Base-by-base conservation (phyloP, 2,113 vertebrate species). In the Zingel zingel region DNA sequence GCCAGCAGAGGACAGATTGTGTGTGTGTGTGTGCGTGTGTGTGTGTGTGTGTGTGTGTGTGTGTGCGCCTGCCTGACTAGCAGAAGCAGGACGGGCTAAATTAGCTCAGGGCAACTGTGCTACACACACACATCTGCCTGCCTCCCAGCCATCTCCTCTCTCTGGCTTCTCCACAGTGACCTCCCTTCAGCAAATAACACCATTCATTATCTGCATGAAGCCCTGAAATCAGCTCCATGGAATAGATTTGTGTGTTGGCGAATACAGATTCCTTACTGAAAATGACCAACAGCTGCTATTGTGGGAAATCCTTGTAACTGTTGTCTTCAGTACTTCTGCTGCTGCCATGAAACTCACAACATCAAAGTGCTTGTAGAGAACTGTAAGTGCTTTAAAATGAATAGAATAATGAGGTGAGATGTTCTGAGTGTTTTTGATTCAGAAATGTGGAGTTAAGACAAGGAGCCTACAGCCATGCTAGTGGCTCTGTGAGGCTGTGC, bases 181-280 rank as follows among this genome's bases (percentile, higher is more conserved):
- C 85, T 81, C 77, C 75, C 51, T 84, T 89, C 86, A 88, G 81
- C 89, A 91, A 94, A 93, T 89, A 90, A 87, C 86, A 84, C 85
- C 74, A 77, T 87, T 91, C 75, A 91, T 93, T 91, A 93, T 88
- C 87, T 80, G 71, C 83, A 86, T 63, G 63, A 79, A 80, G 51
- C 76, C 76, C 83, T n/a, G 54, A 82, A 89, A 88, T 87, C 81
- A 67, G 25, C 83, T 79, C 66, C 57, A 72, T 74, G 62, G 39
- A 71, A 59, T 58, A 83, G 67, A 85, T 62, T 13, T 21, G 56
- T 59, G 66, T 3, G 59, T 64, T 69, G 68, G 33, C 81, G 73
- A 79, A 70, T 71, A 19, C 59, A 43, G 64, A 75, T 84, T 79
- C 48, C 10, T 65, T 78, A 23, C 48, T 7, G 1, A 23, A 56